Conservation (phyloP, 1,140 invertebrate species). For the Monochamus saltuarius region DNA sequence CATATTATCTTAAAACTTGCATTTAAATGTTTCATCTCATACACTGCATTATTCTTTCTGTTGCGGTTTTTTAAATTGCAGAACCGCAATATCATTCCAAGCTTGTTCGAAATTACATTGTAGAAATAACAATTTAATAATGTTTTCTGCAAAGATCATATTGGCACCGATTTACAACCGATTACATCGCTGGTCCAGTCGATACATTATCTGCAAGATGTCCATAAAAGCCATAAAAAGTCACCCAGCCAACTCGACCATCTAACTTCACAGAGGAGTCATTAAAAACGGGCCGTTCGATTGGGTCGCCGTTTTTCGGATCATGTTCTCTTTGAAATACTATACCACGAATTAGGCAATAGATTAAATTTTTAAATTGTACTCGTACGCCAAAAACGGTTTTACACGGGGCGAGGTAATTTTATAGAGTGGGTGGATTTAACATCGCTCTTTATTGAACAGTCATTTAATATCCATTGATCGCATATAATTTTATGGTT, state of each 20-base stretch:
- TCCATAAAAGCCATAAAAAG: constrained; percentile 24
- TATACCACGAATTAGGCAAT: constrained; percentile 28
- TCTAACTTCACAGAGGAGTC: neutral
- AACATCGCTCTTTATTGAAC: neutral
- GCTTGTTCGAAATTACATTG: constrained; percentile 28
- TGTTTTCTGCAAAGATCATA: constrained; percentile 35
- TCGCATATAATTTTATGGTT: constrained; percentile 20
- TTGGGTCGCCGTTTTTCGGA: constrained; percentile 5
- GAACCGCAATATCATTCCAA: constrained; percentile 25
- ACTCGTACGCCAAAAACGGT: constrained; percentile 7
- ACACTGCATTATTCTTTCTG: too few relatives aligned
- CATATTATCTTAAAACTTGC: too few relatives aligned
- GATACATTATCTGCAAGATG: constrained; percentile 29
- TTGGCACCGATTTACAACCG: constrained; percentile 40
- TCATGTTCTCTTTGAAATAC: constrained; percentile 29
- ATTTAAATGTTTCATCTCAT: too few relatives aligned
- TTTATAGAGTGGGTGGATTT: constrained; percentile 24
- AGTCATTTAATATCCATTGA: constrained; percentile 21
- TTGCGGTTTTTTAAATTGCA: too few relatives aligned
- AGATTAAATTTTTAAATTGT: constrained; percentile 13
- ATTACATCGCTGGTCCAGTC: constrained; percentile 28
- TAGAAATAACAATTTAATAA: constrained; percentile 26
- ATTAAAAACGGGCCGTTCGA: constrained; percentile 16
- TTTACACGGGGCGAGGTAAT: constrained; percentile 17
- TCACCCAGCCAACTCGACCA: constrained; percentile 3